Conservation (phyloP, 2,888 invertebrate genomes). For the Bhutanitis thaidina region DNA sequence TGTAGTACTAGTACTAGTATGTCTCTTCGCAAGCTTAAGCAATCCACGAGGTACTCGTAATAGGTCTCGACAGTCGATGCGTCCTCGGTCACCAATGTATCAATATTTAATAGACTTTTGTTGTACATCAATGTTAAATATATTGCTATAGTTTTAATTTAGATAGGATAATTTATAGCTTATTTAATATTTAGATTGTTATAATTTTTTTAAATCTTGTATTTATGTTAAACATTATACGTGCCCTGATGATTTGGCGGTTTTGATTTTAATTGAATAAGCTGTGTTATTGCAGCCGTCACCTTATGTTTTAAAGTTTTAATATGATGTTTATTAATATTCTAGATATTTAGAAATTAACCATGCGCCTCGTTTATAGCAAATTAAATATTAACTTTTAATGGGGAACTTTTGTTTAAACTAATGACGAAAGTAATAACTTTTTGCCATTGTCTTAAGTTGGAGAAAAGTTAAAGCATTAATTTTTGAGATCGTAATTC, state of each 20-base stretch:
- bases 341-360: not conserved
- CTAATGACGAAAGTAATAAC: too few species aligned
- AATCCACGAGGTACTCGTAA: too few species aligned
- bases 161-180: not conserved
- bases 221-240: constrained; percentile 15
- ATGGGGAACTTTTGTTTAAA: not conserved
- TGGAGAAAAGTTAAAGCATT: too few species aligned
- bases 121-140: constrained; percentile 9
- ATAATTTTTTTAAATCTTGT: constrained; percentile 8
- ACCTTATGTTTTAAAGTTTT: not conserved
- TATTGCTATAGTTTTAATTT: constrained; percentile 9
- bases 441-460: not conserved
- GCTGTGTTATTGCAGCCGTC: too few species aligned
- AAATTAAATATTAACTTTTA: not conserved
- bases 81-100: too few species aligned
- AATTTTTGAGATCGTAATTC: too few species aligned
- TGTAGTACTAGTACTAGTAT: too few species aligned
- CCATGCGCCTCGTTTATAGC: not conserved
- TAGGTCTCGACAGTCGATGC: too few species aligned
- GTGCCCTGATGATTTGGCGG: not conserved
- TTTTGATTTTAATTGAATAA: constrained; percentile 1
- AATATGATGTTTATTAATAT: too few species aligned
- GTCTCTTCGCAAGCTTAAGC: too few species aligned
- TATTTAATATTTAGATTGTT: too few species aligned
- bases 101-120: too few species aligned